Evolutionary conservation across 1,140 invertebrate genomes (phyloP), one percentile per base, ranked within the genome.

Genomic region (Neotoxoptera formosana): DNA sequence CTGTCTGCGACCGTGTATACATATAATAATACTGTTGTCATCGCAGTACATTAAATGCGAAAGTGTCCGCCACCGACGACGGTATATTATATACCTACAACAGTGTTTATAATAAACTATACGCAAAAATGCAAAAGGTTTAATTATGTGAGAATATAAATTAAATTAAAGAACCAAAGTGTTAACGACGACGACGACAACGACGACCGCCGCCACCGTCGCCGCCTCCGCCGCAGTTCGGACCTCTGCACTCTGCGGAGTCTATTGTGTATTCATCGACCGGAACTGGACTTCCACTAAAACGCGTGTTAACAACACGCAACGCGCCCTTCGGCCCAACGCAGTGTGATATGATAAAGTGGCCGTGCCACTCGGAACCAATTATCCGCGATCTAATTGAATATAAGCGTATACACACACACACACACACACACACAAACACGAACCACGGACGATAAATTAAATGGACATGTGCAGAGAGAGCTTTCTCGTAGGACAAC

Each of bases 281-380:
- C 83, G 36, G 83, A 45, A 84, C 60, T 76, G 30, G 30, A 76
- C 83, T 83, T 83, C 81, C 81, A 21, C 36, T 41, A 84, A 84
- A 84, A 84, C 36, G 81, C 81, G 34, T 84, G 83, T 23, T 84
- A 25, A 84, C 81, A 84, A 84, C 34, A 45, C 9, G 36, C 83
- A 9, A 84, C 41, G 36, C 36, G 41, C 23, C 41, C 41, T 84
- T 84, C 83, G 21, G 7, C 34, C n/a, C 81, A 84, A 41, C 36
- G 41, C 23, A 84, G 41, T 84, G 41, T 41, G 41, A 41, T 84
- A 84, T 41, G 60, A 76, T 76, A 76, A n/a, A 76, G 60, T 76
- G 60, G n/a, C 60, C 60, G n/a, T 76, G 60, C 60, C 60, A 76
- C 60, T 76, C 60, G 60, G 60, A 76, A 76, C 60, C 60, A 76